Evolutionary conservation across 2,797 vertebrate genomes (phyloP).

Genomic region (Rhinogobio ventralis): DNA sequence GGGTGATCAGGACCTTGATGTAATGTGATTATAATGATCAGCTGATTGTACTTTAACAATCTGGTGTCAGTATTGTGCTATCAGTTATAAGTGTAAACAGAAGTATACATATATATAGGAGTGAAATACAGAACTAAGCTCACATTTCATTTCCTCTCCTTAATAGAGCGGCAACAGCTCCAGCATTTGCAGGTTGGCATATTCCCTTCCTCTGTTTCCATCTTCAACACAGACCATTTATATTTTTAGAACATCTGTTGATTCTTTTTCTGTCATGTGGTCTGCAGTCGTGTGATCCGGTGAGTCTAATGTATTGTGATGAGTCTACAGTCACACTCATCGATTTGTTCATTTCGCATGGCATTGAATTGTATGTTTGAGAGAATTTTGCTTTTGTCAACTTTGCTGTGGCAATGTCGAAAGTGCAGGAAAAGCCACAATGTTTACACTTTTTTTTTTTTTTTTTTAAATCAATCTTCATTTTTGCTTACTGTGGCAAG

Average conservation of each 20-base stretch:
- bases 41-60: background rate
- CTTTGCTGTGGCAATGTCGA: background rate
- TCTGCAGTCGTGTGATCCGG: slow-evolving; percentile 25
- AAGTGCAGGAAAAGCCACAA: background rate
- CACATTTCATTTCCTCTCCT: slow-evolving; percentile 54
- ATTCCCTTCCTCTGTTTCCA: slow-evolving; percentile 49
- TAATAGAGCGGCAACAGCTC: slow-evolving; percentile 15
- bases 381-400: background rate
- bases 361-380: background rate
- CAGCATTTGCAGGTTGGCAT: background rate
- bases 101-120: background rate
- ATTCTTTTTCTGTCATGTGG: slow-evolving; percentile 56
- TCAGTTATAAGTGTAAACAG: background rate
- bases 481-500: background rate
- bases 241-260: slow-evolving; percentile 48
- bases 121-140: slow-evolving; percentile 39
- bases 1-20: background rate
- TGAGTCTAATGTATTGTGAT: slow-evolving; percentile 39
- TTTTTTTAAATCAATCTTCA: background rate
- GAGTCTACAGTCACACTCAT: background rate
- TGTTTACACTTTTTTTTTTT: background rate
- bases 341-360: background rate
- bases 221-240: background rate
- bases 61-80: background rate
- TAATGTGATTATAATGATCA: background rate